Evolutionary conservation across 2,888 invertebrate genomes (phyloP).

Genomic region (Tenthredo amoena): DNA sequence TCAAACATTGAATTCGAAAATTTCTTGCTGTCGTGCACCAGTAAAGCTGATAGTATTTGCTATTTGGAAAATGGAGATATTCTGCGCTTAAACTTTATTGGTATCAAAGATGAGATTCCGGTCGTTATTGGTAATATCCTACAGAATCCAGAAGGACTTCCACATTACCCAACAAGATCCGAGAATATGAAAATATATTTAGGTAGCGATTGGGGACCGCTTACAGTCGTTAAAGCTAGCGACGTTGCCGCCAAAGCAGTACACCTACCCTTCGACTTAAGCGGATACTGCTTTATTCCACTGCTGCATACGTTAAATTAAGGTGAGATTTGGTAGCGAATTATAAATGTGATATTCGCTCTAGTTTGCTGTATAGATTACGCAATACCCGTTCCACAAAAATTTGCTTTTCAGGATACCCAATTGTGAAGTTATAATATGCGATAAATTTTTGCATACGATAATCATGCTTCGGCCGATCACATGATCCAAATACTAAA

Average conservation of each 20-base stretch:
- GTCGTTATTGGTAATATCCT: neutral
- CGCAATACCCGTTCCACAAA: neutral
- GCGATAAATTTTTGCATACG: neutral
- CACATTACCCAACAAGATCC: neutral
- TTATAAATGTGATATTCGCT: neutral
- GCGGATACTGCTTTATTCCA: neutral
- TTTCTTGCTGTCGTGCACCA: neutral
- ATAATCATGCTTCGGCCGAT: neutral
- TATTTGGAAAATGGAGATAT: neutral
- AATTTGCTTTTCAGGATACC: neutral
- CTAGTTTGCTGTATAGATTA: slow-evolving; percentile 2
- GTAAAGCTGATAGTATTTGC: neutral
- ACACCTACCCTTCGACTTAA: neutral
- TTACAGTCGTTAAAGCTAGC: neutral
- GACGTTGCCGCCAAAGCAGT: neutral
- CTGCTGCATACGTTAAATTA: neutral
- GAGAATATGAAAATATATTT: neutral
- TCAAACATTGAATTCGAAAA: neutral
- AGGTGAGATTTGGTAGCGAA: neutral
- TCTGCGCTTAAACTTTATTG: neutral
- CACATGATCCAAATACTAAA: neutral
- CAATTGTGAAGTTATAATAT: neutral
- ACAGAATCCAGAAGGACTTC: neutral
- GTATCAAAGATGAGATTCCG: neutral
- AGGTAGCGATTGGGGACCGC: slow-evolving; percentile 1